These are phyloP conservation scores for Pristionchus pacificus DNA, from an alignment of 1,140 invertebrate genomes.

Conservation along the genomic window DNA sequence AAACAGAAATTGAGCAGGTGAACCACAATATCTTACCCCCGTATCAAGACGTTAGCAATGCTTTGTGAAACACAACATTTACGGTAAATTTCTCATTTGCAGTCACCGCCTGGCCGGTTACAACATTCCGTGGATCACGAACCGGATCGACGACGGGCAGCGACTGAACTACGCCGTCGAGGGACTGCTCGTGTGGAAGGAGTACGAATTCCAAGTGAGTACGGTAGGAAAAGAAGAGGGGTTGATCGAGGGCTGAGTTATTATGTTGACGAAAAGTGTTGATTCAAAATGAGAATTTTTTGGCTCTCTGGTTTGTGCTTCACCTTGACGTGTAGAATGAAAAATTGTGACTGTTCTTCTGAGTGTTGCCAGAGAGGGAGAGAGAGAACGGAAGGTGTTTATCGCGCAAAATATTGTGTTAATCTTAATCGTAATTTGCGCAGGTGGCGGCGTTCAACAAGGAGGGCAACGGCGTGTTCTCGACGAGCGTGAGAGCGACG, in stretches of 20 bases:
- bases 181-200: constrained; percentile 92
- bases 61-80: constrained; percentile 20
- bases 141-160: constrained; percentile 86
- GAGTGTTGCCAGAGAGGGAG: too few species aligned
- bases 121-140: constrained; percentile 63
- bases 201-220: constrained; percentile 83
- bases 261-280: too few species aligned
- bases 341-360: too few species aligned
- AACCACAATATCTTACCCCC: background rate
- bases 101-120: constrained; percentile 72
- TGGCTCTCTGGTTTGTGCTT: too few species aligned
- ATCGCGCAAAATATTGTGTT: too few species aligned
- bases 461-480: constrained; percentile 87
- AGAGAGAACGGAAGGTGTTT: too few species aligned
- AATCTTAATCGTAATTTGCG: background rate
- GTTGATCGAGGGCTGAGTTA: too few species aligned
- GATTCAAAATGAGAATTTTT: too few species aligned
- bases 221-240: too few species aligned
- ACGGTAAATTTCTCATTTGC: constrained; percentile 64
- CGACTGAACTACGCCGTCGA: constrained; percentile 77
- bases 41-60: too few species aligned
- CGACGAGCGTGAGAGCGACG: constrained; percentile 83
- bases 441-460: constrained; percentile 86
- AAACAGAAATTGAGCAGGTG: background rate
- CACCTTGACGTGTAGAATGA: too few species aligned